Evolutionary conservation across 2,797 vertebrate species (phyloP), one percentile per base, ranked within the genome.

Genomic region (Dryobates pubescens): DNA sequence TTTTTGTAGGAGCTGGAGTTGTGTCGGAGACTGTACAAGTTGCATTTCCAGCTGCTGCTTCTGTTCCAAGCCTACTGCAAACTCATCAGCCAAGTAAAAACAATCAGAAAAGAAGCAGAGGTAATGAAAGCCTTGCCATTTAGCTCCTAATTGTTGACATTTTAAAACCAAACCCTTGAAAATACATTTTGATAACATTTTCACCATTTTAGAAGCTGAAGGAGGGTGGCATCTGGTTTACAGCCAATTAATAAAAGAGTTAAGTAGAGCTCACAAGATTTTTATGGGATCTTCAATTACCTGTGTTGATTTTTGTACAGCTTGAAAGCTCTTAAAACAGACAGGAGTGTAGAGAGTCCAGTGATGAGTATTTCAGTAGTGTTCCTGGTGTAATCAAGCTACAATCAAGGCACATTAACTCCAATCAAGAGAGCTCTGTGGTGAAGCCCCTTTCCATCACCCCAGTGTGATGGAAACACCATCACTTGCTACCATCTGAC

Each of bases 11-110:
- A 99, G 97, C 96, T 99, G 98, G 99, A 99, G 96, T 96, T 99
- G 83, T 99, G 99, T 96, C 98, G 99, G 79, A 97, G 99, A 88
- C 97, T 99, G 32, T 99, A 99, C 96, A 99, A 99, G 95, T 95
- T 99, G 94, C 99, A 99, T 97, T 99, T 99, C 93, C 99, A 99
- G 97, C 97, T 99, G 96, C 97, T 99, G 90, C 98, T 99, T 97
- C 98, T 99, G 82, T 99, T 99, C 97, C 99, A 99, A 97, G 99
- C 99, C 80, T 99, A 99, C 94, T 99, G 99, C 95, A 99, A 99
- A 96, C 99, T 99, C 89, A 98, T 99, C 97, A 99, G 96, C 97
- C 98, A 98, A 97, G 98, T 99, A 93, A 99, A 99, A 94, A 98
- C 98, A 90, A 98, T 99, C 95, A 99, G 98, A 97, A 98, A 98